A percentile compares a stretch with the other conserved stretches of the same genome.
phyloP scores from a whole-genome alignment of 2,888 invertebrate species.

The Salticus scenicus region DNA sequence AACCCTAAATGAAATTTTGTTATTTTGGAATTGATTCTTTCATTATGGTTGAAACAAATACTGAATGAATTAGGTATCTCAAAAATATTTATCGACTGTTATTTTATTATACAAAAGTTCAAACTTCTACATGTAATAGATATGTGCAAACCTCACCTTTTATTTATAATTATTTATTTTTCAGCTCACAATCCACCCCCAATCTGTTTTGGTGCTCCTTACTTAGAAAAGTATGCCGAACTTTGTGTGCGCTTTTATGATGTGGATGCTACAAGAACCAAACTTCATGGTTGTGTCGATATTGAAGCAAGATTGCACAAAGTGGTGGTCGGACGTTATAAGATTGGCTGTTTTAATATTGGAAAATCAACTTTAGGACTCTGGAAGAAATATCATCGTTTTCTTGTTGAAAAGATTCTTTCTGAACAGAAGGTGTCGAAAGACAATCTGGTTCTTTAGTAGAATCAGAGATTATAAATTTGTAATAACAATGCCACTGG shows the following conservation, averaged over 20 bases:
- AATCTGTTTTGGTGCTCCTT: slow-evolving; percentile 76
- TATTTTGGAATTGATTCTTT: too few relatives aligned
- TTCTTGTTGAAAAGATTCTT: slow-evolving; percentile 29
- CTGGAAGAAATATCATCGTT: slow-evolving; percentile 40
- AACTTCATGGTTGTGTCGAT: slow-evolving; percentile 75
- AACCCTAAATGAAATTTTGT: too few relatives aligned
- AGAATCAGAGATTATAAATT: too few relatives aligned
- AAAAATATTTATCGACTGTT: too few relatives aligned
- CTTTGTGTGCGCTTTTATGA: slow-evolving; percentile 75
- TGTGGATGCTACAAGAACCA: slow-evolving; percentile 72
- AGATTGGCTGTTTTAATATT: slow-evolving; percentile 76
- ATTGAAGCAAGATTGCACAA: slow-evolving; percentile 74
- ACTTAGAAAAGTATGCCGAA: slow-evolving; percentile 75
- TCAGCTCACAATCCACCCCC: slow-evolving; percentile 75
- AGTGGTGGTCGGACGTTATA: slow-evolving; percentile 73
- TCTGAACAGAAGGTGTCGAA: background rate
- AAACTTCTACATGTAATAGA: too few relatives aligned
- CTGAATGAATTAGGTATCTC: too few relatives aligned
- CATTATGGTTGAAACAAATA: too few relatives aligned
- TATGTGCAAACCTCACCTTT: too few relatives aligned
- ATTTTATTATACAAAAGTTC: too few relatives aligned
- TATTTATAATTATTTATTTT: too few relatives aligned
- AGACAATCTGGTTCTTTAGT: too few relatives aligned
- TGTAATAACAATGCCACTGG: too few relatives aligned
- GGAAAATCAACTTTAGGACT: slow-evolving; percentile 19